These are phyloP conservation scores for Caenorhabditis sp. DNA, from an alignment of 2,888 invertebrate species.

Conservation along the genomic window DNA sequence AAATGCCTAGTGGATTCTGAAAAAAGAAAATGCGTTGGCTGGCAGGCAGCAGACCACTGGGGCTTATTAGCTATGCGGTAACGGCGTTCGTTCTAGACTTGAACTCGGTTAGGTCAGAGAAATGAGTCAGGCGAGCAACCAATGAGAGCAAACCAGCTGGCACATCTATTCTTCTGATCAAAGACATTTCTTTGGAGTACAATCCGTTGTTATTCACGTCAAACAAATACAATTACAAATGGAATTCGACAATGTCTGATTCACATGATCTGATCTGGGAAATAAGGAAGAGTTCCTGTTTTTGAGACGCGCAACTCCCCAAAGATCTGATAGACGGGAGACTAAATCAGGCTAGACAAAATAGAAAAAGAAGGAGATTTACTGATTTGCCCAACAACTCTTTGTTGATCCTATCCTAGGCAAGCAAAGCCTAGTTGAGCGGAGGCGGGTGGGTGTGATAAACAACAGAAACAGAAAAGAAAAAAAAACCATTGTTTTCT, in stretches of 20 bases:
- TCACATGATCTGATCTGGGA: constrained; percentile 32
- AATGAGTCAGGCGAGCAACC: constrained; percentile 7
- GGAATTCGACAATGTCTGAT: constrained; percentile 32
- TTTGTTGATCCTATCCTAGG: constrained; percentile 9
- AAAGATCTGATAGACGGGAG: too few relatives aligned
- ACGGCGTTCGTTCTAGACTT: constrained; percentile 3
- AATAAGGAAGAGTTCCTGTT: constrained; percentile 27
- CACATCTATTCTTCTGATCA: background rate
- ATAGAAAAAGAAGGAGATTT: constrained; percentile 26
- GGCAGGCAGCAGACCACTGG: background rate
- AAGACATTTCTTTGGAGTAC: background rate
- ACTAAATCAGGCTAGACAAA: constrained; percentile 17
- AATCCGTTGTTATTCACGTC: constrained; percentile 12
- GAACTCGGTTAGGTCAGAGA: background rate
- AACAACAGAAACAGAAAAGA: constrained; percentile 3
- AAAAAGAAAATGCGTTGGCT: background rate
- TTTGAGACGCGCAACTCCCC: constrained; percentile 34
- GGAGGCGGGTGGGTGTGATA: background rate
- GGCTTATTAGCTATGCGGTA: constrained; percentile 29
- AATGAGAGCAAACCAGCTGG: background rate
- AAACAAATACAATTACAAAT: constrained; percentile 17
- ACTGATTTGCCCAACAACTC: constrained; percentile 49
- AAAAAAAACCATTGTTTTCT: background rate
- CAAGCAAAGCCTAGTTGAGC: background rate
- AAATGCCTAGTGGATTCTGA: background rate